Percentiles rank a stretch among this genome's conserved stretches.
phyloP scores from a whole-genome alignment of 2,113 vertebrate species.

The Morone saxatilis region DNA sequence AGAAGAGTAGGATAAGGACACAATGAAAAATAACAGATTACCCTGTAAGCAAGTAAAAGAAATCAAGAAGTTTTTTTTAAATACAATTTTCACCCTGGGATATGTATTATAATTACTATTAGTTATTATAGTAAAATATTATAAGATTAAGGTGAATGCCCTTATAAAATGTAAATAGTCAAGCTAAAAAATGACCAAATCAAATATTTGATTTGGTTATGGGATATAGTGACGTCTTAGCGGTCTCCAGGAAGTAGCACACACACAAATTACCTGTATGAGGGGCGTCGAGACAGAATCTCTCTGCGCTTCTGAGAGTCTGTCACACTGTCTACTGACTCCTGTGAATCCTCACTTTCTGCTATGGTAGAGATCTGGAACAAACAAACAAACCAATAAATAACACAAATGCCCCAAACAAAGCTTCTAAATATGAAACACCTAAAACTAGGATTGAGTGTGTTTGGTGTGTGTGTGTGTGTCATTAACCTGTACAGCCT shows the following conservation, averaged over 20 bases:
- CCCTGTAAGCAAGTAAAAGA: not conserved
- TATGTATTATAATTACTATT: not conserved
- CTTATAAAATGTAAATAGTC: not conserved
- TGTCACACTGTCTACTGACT: conserved; percentile 97
- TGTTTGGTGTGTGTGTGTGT: not conserved
- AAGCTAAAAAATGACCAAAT: not conserved
- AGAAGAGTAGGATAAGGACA: not conserved
- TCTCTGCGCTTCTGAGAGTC: conserved; percentile 98
- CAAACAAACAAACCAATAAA: conserved; percentile 12
- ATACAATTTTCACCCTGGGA: not conserved
- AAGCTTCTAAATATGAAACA: not conserved
- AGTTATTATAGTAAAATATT: not conserved
- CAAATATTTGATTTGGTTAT: not conserved
- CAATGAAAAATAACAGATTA: not conserved
- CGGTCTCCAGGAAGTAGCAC: not conserved
- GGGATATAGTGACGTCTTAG: not conserved
- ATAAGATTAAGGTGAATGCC: not conserved
- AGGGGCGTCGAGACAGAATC: conserved; percentile 95
- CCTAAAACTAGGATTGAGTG: not conserved
- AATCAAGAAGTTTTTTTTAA: not conserved
- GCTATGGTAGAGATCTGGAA: conserved; percentile 96
- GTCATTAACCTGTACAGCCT: conserved; percentile 91
- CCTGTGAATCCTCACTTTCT: conserved; percentile 98
- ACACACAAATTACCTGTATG: conserved; percentile 90
- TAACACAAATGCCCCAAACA: not conserved